Evolutionary conservation across 2,113 vertebrate genomes (phyloP), one percentile per base, ranked within the genome.

Genomic region (Perca fluviatilis): DNA sequence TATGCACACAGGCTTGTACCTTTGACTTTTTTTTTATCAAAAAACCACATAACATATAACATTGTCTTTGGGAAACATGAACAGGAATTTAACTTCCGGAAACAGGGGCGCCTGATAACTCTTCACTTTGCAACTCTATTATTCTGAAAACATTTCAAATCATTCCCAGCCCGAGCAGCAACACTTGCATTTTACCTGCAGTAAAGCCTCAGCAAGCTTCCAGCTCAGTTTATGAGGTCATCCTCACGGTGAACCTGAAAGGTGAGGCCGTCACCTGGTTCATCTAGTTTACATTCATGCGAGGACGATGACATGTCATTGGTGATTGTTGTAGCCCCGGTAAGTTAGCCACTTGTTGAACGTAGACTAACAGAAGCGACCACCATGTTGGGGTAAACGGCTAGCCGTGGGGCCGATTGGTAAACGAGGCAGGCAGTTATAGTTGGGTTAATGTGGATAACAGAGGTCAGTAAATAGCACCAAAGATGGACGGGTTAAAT

Each of bases 331-430:
- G 77, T 43, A 18, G 62, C 13, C 30, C 30, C 1, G 1, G 3
- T 25, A 14, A 19, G 36, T 68, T 51, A 19, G 46, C 73, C 87
- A 93, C 92, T 91, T 93, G 93, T 93, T 93, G 93, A 88, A 84
- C 77, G 51, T 2, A 6, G 46, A 61, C 46, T 49, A 86, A 81
- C 25, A 64, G n/a, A 70, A 60, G 57, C 46, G 51, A 56, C 46
- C 57, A 21, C 43, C 3, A 54, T 13, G 27, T 57, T 63, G 30
- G 25, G 40, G 33, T 60, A 43, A 40, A 68, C 18, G 0, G 4
- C 62, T 23, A 15, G n/a, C 25, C 74, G 36, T 16, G 19, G 27
- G 61, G 36, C 46, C 14, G 6, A 66, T 33, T 43, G 9, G 40
- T 82, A 43, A 21, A 21, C 16, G 46, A 54, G 46, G 49, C 2